Evolutionary conservation across 2,797 vertebrate species (phyloP).

Genomic region (Oreortyx pictus): DNA sequence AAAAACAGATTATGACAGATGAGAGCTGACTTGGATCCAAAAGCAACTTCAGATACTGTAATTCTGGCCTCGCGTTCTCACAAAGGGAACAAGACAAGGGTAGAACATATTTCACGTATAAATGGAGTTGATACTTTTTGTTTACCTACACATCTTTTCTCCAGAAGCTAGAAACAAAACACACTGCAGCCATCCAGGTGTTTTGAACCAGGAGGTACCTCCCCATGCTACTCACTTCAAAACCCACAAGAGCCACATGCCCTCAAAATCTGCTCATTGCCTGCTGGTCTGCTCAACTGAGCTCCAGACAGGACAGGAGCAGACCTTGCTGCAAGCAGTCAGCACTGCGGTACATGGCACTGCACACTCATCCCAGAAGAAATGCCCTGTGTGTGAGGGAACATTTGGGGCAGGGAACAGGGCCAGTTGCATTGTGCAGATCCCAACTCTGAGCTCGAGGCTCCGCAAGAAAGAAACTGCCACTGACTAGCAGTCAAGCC

Average conservation of each 20-base stretch:
- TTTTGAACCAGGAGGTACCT: background rate
- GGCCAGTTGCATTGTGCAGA: accelerated
- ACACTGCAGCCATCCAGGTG: background rate
- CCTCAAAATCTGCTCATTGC: background rate
- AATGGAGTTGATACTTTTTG: background rate
- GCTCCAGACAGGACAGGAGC: background rate
- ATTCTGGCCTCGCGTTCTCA: conserved; percentile 52
- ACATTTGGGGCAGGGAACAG: background rate
- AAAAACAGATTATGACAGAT: conserved; percentile 62
- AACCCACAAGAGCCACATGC: background rate
- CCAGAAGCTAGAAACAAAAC: background rate
- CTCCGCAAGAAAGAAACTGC: background rate
- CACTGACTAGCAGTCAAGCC: background rate
- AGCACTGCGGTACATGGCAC: background rate
- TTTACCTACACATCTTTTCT: background rate
- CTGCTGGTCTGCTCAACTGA: background rate
- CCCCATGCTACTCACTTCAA: background rate
- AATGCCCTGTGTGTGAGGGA: background rate
- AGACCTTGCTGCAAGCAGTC: background rate
- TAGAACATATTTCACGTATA: conserved; percentile 18
- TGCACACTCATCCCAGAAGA: background rate
- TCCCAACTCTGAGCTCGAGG: background rate
- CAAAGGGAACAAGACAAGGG: conserved; percentile 10
- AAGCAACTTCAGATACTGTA: conserved; percentile 57
- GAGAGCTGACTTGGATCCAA: conserved; percentile 60